These are phyloP conservation scores for Elysia crispata DNA, from an alignment of 2,888 invertebrate species.

Conservation along the genomic window DNA sequence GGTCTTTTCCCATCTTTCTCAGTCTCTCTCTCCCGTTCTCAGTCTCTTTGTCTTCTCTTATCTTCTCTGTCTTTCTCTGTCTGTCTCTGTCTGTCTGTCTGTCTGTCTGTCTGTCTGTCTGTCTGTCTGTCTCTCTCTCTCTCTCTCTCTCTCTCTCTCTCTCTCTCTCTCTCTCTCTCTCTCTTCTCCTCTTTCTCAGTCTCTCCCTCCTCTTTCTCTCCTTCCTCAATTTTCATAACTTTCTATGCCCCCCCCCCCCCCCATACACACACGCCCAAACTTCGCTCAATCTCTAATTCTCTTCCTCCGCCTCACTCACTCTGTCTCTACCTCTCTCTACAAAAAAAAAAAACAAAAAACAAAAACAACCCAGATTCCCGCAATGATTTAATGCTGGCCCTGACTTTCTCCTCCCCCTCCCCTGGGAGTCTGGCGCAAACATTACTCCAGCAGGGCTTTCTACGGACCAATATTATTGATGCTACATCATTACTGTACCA, in stretches of 20 bases:
- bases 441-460: no score
- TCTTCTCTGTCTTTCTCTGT: neutral
- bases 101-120: slow-evolving; percentile 11
- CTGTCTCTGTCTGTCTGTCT: neutral
- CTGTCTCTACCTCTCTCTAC: neutral
- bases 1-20: neutral
- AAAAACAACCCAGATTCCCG: no score
- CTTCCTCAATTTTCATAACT: neutral
- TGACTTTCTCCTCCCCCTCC: no score
- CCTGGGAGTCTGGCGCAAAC: no score
- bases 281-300: no score
- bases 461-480: no score
- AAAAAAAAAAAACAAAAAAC: no score
- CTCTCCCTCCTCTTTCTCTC: neutral
- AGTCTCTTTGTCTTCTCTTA: neutral
- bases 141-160: neutral
- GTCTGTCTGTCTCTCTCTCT: slow-evolving; percentile 6
- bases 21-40: neutral
- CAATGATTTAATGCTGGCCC: no score
- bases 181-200: neutral
- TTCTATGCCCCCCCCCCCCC: neutral
- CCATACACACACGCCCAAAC: no score
- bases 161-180: neutral
- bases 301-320: neutral
- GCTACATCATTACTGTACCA: no score